Conservation (phyloP, 2,113 vertebrate species). For the Equus quagga region DNA sequence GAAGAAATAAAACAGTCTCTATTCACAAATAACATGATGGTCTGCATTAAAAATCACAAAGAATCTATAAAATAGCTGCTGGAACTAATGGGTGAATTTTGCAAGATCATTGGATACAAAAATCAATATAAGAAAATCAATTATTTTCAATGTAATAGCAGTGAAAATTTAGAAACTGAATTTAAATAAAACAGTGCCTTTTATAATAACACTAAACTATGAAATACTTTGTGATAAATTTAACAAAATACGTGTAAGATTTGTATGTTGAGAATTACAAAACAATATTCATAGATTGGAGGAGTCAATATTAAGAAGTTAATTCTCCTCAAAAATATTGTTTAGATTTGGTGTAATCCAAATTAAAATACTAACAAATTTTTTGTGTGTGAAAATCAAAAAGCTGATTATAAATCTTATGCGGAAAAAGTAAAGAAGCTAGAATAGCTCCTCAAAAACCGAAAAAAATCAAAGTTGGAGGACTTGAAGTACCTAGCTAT, state of each 20-base stretch:
- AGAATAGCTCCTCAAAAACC: not conserved
- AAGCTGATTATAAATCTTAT: not conserved
- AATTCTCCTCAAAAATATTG: slow-evolving; percentile 13
- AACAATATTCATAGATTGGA: not conserved
- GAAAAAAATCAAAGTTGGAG: not conserved
- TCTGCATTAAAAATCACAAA: not conserved
- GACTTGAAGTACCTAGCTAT: not conserved
- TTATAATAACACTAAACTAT: not conserved
- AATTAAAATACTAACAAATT: not conserved
- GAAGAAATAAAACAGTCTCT: not conserved
- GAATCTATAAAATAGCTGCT: slow-evolving; percentile 9
- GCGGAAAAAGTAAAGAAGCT: not conserved
- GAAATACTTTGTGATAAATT: not conserved
- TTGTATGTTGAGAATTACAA: not conserved
- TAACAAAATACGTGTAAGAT: not conserved
- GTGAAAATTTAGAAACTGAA: slow-evolving; percentile 26
- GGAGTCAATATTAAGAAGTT: not conserved
- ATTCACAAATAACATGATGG: slow-evolving; percentile 2
- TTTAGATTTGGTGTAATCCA: not conserved
- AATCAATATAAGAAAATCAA: slow-evolving; percentile 23
- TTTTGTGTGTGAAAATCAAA: not conserved
- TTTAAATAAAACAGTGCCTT: not conserved
- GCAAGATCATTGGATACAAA: not conserved
- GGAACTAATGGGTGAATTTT: slow-evolving; percentile 20
- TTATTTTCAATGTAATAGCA: not conserved